phyloP scores from a whole-genome alignment of 2,797 vertebrate species.

The Champsocephalus esox region DNA sequence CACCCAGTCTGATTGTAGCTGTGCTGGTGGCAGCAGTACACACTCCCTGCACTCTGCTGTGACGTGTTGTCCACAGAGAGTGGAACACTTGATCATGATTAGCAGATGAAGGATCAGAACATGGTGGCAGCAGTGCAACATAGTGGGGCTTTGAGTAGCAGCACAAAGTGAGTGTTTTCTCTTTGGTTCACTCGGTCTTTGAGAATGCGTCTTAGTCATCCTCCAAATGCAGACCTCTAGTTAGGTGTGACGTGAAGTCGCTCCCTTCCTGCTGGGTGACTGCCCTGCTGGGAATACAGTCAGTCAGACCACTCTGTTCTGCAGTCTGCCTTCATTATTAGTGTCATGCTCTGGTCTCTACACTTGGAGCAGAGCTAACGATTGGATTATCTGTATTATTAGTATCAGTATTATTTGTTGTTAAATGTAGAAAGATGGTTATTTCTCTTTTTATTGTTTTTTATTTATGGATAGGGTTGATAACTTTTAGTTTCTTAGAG shows the following conservation, averaged over 20 bases:
- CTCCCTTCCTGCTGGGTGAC: not conserved
- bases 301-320: not conserved
- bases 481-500: too few relatives aligned
- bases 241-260: not conserved
- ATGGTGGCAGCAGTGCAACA: too few relatives aligned
- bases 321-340: not conserved
- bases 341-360: not conserved
- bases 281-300: too few relatives aligned
- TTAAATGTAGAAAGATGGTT: too few relatives aligned
- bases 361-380: not conserved
- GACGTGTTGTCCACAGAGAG: too few relatives aligned
- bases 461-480: too few relatives aligned
- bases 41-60: not conserved
- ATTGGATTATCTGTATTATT: too few relatives aligned
- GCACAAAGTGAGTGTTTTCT: not conserved
- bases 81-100: too few relatives aligned
- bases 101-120: too few relatives aligned
- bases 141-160: not conserved
- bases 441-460: too few relatives aligned
- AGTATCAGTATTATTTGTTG: too few relatives aligned
- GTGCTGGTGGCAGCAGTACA: constrained; percentile 27
- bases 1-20: constrained; percentile 6
- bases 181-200: not conserved
- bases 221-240: not conserved
- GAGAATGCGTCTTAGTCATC: not conserved